Conservation (phyloP, 2,113 vertebrate genomes). For the Coreoperca whiteheadi region DNA sequence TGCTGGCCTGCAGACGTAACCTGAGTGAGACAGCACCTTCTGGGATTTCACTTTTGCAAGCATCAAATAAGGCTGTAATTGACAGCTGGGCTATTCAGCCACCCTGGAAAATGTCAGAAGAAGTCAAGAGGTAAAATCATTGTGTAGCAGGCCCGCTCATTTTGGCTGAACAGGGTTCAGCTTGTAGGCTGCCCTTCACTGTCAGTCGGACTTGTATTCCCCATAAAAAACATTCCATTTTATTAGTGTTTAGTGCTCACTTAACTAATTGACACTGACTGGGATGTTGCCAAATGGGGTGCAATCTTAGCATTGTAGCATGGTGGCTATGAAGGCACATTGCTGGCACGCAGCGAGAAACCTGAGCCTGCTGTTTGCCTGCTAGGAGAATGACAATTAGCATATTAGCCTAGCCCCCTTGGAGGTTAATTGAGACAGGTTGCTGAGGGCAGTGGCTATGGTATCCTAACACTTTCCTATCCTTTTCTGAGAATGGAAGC, state of each 20-base stretch:
- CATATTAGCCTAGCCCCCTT: conserved; percentile 62
- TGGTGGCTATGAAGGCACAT: conserved; percentile 31
- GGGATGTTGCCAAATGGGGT: conserved; percentile 59
- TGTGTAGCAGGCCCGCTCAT: conserved; percentile 30
- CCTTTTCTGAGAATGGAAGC: conserved; percentile 27
- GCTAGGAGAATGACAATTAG: conserved; percentile 66
- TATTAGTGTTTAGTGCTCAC: conserved; percentile 43
- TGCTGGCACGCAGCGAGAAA: conserved; percentile 51
- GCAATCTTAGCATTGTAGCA: conserved; percentile 64
- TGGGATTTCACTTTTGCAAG: conserved; percentile 68
- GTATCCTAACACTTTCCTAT: conserved; percentile 49
- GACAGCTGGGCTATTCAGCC: conserved; percentile 68
- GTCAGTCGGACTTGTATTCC: conserved; percentile 52
- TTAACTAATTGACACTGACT: conserved; percentile 53
- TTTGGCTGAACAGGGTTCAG: conserved; percentile 40
- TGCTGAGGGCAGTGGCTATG: conserved; percentile 43
- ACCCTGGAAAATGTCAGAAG: conserved; percentile 70
- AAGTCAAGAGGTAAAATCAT: conserved; percentile 70
- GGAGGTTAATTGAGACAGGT: conserved; percentile 66
- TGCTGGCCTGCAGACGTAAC: conserved; percentile 42
- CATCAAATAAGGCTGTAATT: conserved; percentile 73
- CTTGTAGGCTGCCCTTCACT: conserved; percentile 48
- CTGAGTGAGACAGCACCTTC: conserved; percentile 57
- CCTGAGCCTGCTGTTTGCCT: conserved; percentile 56
- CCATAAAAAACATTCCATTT: conserved; percentile 56